A percentile compares a stretch with the other conserved stretches of the same genome.
Evolutionary conservation across 2,888 invertebrate species (phyloP).

Genomic region (Mythimna vitellina): DNA sequence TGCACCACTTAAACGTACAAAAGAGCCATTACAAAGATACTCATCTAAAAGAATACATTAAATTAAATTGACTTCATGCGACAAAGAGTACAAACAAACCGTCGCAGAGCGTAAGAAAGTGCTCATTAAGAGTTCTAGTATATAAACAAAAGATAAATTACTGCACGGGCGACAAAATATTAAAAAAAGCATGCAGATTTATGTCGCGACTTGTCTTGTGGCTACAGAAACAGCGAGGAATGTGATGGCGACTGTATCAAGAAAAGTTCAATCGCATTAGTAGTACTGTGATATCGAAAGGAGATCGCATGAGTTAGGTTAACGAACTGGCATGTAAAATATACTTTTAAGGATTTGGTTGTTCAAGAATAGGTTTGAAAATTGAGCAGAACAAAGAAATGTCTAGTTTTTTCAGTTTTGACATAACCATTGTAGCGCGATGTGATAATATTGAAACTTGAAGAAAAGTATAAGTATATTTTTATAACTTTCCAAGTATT

Average conservation of each 20-base stretch:
- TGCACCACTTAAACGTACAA: conserved; percentile 40
- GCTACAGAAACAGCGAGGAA: conserved; percentile 25
- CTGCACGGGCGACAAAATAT: conserved; percentile 74
- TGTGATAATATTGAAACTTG: no score
- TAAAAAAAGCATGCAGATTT: conserved; percentile 72
- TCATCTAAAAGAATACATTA: conserved; percentile 58
- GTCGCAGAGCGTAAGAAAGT: conserved; percentile 69
- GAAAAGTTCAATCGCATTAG: not conserved
- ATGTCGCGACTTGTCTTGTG: conserved; percentile 55
- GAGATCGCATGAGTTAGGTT: no score
- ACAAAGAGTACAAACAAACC: conserved; percentile 58
- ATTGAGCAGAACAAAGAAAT: no score
- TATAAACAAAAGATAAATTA: conserved; percentile 77
- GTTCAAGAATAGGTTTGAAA: no score
- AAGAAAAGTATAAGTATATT: no score
- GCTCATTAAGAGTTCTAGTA: conserved; percentile 77
- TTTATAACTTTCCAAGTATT: no score
- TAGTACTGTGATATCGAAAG: no score
- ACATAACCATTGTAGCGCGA: no score
- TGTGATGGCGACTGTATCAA: not conserved
- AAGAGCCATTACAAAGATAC: conserved; percentile 41
- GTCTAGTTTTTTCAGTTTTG: no score
- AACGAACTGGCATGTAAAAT: no score
- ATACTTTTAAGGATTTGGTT: no score
- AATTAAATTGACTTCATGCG: conserved; percentile 58